These are phyloP conservation scores for Synanthedon myopaeformis DNA, from an alignment of 2,888 invertebrate species.

Conservation along the genomic window DNA sequence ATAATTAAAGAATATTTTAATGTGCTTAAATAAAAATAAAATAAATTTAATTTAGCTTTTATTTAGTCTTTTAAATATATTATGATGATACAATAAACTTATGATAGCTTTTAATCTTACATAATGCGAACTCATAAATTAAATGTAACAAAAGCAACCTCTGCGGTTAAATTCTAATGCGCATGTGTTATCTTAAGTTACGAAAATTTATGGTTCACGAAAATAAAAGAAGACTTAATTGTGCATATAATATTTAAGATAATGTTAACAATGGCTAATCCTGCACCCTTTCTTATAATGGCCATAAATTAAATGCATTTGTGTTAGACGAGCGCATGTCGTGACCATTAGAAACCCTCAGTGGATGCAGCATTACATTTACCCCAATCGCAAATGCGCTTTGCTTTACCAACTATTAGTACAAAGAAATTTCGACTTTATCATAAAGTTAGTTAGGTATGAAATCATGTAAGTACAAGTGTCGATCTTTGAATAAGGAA, in stretches of 20 bases:
- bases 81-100: too few species aligned
- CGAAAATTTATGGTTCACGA: slow-evolving; percentile 40
- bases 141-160: not conserved
- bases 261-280: slow-evolving; percentile 56
- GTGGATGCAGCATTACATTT: slow-evolving; percentile 47
- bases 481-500: slow-evolving; percentile 11
- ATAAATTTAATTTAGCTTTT: too few species aligned
- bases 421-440: slow-evolving; percentile 8
- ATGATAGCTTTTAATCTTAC: not conserved
- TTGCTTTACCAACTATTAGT: slow-evolving; percentile 8
- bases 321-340: slow-evolving; percentile 44
- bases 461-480: too few species aligned
- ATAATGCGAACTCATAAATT: not conserved
- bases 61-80: too few species aligned
- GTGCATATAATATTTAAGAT: slow-evolving; percentile 58
- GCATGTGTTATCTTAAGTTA: slow-evolving; percentile 19
- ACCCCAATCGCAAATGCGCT: slow-evolving; percentile 20
- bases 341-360: slow-evolving; percentile 50
- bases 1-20: too few species aligned
- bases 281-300: slow-evolving; percentile 45
- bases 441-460: not conserved
- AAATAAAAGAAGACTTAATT: slow-evolving; percentile 46
- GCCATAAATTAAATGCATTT: slow-evolving; percentile 54
- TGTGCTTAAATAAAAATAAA: too few species aligned
- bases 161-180: not conserved